phyloP scores from a whole-genome alignment of 2,888 invertebrate species.

The Diplolepis rosae region DNA sequence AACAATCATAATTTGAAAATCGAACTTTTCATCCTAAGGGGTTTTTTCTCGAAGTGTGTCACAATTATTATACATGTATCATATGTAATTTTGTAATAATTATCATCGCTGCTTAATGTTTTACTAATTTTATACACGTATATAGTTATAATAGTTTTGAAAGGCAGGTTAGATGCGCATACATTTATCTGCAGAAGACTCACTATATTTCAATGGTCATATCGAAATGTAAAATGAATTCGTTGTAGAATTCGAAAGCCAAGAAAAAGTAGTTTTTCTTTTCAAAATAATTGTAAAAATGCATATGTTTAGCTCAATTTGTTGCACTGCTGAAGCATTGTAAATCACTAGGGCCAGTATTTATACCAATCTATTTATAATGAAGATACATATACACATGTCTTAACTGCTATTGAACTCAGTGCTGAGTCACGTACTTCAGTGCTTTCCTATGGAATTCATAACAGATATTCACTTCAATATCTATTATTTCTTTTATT shows the following conservation, averaged over 20 bases:
- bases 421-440: constrained; percentile 58
- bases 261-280: neutral
- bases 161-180: neutral
- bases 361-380: constrained; percentile 46
- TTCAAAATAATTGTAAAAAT: constrained; percentile 1
- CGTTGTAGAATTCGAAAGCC: constrained; percentile 54
- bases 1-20: too few species aligned
- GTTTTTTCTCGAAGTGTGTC: too few species aligned
- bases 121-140: neutral
- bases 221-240: constrained; percentile 50
- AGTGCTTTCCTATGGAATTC: constrained; percentile 55
- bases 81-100: too few species aligned
- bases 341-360: constrained; percentile 48
- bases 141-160: neutral
- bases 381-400: constrained; percentile 26
- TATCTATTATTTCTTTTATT: constrained; percentile 14
- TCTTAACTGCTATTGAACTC: constrained; percentile 44
- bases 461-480: constrained; percentile 30
- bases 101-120: neutral
- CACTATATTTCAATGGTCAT: constrained; percentile 13
- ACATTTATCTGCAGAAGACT: neutral
- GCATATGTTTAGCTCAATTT: constrained; percentile 4
- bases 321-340: constrained; percentile 35
- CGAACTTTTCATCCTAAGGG: too few species aligned
- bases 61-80: too few species aligned